phyloP scores from a whole-genome alignment of 1,140 invertebrate genomes.

The Drosophila pseudoananassae region DNA sequence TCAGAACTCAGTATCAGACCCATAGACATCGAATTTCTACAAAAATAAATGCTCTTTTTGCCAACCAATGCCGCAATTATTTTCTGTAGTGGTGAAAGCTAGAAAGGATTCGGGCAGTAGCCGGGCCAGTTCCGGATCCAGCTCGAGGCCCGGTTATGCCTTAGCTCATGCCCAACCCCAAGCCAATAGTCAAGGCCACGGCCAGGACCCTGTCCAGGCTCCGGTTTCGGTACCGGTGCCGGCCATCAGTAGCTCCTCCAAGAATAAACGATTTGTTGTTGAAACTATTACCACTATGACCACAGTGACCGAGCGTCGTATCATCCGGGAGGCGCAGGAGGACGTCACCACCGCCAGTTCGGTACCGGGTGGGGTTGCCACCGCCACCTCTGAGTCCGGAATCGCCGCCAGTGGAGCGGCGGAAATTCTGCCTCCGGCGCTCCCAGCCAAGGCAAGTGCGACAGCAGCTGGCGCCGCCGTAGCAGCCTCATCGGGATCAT shows the following conservation, averaged over 20 bases:
- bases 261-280: conserved; percentile 87
- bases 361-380: neutral
- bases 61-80: conserved; percentile 30
- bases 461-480: conserved; percentile 38
- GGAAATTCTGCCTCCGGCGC: conserved; percentile 63
- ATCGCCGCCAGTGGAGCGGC: neutral
- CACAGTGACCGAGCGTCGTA: conserved; percentile 88
- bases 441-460: conserved; percentile 69
- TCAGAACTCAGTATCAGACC: neutral
- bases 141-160: neutral
- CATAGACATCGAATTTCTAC: neutral
- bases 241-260: conserved; percentile 58
- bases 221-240: conserved; percentile 14
- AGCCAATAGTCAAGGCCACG: conserved; percentile 4
- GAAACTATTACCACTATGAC: conserved; percentile 88
- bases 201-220: conserved; percentile 13
- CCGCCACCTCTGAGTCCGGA: neutral
- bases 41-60: conserved; percentile 60
- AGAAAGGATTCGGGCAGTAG: conserved; percentile 59
- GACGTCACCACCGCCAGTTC: conserved; percentile 38
- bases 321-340: conserved; percentile 85
- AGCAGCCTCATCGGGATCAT: conserved; percentile 14
- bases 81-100: conserved; percentile 52
- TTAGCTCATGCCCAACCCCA: neutral
- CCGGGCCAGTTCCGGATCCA: conserved; percentile 33